Conservation (phyloP, 2,797 vertebrate genomes). For the Lutjanus campechanus region DNA sequence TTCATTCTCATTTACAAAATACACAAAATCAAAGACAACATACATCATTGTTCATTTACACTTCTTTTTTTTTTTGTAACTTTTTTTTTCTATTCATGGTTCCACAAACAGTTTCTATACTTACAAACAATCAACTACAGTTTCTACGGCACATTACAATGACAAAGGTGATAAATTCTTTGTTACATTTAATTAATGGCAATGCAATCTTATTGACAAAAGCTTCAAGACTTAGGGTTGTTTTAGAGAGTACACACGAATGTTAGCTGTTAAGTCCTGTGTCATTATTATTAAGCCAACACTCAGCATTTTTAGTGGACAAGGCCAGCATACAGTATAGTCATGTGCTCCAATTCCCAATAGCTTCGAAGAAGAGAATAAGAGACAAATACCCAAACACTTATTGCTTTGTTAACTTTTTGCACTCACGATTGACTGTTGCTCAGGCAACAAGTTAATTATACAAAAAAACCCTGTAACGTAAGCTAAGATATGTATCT, state of each 20-base stretch:
- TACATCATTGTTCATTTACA: slow-evolving; percentile 85
- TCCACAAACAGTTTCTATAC: slow-evolving; percentile 86
- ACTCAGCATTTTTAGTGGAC: slow-evolving; percentile 62
- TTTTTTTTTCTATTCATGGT: slow-evolving; percentile 84
- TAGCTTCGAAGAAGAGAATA: slow-evolving; percentile 69
- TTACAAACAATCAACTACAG: slow-evolving; percentile 92
- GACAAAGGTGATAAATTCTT: slow-evolving; percentile 84
- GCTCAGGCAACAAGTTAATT: slow-evolving; percentile 73
- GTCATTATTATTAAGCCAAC: slow-evolving; percentile 61
- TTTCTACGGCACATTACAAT: slow-evolving; percentile 92
- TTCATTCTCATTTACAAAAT: slow-evolving; percentile 87
- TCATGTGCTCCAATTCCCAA: slow-evolving; percentile 72
- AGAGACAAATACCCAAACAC: slow-evolving; percentile 79
- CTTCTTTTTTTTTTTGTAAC: slow-evolving; percentile 73
- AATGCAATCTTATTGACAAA: slow-evolving; percentile 83
- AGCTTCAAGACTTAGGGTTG: slow-evolving; percentile 78
- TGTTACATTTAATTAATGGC: slow-evolving; percentile 84
- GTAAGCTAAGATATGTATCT: slow-evolving; percentile 77
- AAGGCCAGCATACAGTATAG: slow-evolving; percentile 54
- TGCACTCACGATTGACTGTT: slow-evolving; percentile 82
- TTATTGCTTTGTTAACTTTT: slow-evolving; percentile 89
- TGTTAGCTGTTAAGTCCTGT: slow-evolving; percentile 70
- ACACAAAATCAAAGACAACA: slow-evolving; percentile 88
- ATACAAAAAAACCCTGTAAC: slow-evolving; percentile 85
- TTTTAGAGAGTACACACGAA: slow-evolving; percentile 75